Percentiles rank a stretch among this genome's conserved stretches.
These are phyloP conservation scores for Phodopus roborovskii DNA, from an alignment of 2,113 vertebrate species.

Conservation along the genomic window DNA sequence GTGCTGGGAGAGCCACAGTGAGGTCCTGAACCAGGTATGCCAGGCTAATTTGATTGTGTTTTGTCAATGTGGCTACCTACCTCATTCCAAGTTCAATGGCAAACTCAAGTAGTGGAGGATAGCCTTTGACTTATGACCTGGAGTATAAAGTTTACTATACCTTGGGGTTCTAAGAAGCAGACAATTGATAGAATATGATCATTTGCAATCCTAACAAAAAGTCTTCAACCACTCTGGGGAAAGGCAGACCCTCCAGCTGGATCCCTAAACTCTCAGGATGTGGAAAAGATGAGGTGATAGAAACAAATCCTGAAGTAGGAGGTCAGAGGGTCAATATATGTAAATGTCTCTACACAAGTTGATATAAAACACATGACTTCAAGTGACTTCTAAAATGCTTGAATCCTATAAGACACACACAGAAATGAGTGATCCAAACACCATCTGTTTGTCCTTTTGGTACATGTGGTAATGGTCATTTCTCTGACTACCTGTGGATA, in stretches of 20 bases:
- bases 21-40: background rate
- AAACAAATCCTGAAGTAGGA: slow-evolving; percentile 50
- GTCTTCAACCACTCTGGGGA: background rate
- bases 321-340: slow-evolving; percentile 67
- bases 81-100: background rate
- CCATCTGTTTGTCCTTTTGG: slow-evolving; percentile 88
- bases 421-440: slow-evolving; percentile 81
- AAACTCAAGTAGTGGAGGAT: background rate
- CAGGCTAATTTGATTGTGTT: background rate
- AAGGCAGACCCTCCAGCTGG: background rate
- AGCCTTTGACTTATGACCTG: background rate
- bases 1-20: background rate
- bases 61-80: background rate
- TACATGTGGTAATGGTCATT: slow-evolving; percentile 88
- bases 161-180: background rate
- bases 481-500: slow-evolving; percentile 89
- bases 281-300: background rate
- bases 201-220: background rate
- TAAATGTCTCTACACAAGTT: slow-evolving; percentile 76
- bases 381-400: slow-evolving; percentile 80
- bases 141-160: background rate
- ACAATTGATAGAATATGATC: slow-evolving; percentile 52
- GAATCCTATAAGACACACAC: slow-evolving; percentile 68
- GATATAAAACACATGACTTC: slow-evolving; percentile 77
- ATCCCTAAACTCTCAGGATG: background rate